Conservation (phyloP, 2,888 invertebrate species). For the Ectemnius continuus region DNA sequence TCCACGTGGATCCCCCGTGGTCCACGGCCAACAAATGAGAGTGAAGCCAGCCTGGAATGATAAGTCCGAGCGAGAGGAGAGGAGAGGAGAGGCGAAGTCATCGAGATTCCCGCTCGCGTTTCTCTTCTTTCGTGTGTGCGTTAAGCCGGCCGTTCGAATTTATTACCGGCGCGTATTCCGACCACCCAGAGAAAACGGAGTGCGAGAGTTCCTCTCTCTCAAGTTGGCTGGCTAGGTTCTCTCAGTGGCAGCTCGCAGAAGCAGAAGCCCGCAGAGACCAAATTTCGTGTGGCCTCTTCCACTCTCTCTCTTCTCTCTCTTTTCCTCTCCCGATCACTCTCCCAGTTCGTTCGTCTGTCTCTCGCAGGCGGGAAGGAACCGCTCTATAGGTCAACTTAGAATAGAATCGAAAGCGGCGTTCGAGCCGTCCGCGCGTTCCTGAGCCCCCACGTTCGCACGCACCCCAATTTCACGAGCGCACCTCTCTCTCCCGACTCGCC, state of each 20-base stretch:
- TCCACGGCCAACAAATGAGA: slow-evolving; percentile 21
- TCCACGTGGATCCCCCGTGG: slow-evolving; percentile 19
- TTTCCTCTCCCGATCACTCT: no score
- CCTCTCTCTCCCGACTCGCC: not conserved
- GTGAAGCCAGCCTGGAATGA: not conserved
- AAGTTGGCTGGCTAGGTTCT: not conserved
- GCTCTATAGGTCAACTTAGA: slow-evolving; percentile 67
- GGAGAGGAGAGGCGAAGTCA: slow-evolving; percentile 14
- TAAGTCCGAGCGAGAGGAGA: no score
- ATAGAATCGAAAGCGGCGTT: slow-evolving; percentile 61
- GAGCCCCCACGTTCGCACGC: slow-evolving; percentile 37
- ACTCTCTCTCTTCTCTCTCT: no score
- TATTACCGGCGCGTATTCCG: slow-evolving; percentile 55
- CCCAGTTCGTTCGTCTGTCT: no score
- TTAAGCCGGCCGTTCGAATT: slow-evolving; percentile 49
- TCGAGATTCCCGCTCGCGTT: slow-evolving; percentile 23
- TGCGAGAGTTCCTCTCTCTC: slow-evolving; percentile 13
- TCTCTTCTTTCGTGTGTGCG: slow-evolving; percentile 47
- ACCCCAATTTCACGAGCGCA: slow-evolving; percentile 47
- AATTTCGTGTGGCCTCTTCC: slow-evolving; percentile 39
- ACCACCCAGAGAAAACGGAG: slow-evolving; percentile 59
- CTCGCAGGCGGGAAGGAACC: slow-evolving; percentile 55
- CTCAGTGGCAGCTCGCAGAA: not conserved
- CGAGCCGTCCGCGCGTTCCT: slow-evolving; percentile 51
- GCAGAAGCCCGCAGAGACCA: slow-evolving; percentile 46